A percentile compares a stretch with the other conserved stretches of the same genome.
phyloP scores from a whole-genome alignment of 2,113 vertebrate species.

The Murina feae region DNA sequence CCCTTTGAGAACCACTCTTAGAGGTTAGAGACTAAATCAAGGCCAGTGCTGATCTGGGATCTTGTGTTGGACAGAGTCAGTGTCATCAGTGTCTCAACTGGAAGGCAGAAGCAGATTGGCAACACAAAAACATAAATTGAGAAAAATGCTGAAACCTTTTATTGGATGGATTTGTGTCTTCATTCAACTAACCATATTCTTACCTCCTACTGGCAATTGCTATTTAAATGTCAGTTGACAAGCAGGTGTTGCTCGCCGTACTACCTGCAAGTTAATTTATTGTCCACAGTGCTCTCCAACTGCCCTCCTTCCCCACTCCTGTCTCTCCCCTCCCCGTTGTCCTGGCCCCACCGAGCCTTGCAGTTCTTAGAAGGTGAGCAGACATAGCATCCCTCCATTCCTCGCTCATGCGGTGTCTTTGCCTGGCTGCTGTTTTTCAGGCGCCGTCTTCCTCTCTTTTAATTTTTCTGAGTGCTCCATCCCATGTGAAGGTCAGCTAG shows the following conservation, averaged over 20 bases:
- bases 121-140: not conserved
- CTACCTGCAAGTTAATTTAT: conserved; percentile 63
- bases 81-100: not conserved
- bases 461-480: not conserved
- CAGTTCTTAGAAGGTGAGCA: not conserved
- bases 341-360: not conserved
- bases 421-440: not conserved
- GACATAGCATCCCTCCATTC: not conserved
- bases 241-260: conserved; percentile 66
- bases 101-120: not conserved
- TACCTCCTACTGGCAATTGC: conserved; percentile 72
- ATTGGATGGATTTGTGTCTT: conserved; percentile 59
- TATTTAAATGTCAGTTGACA: conserved; percentile 81
- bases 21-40: not conserved
- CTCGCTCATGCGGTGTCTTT: not conserved
- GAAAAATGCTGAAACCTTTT: conserved; percentile 23
- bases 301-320: not conserved
- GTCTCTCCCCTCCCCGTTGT: not conserved
- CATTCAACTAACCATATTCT: conserved; percentile 75
- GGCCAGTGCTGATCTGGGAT: not conserved
- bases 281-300: not conserved
- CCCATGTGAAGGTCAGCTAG: not conserved
- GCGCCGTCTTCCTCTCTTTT: not conserved
- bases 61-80: not conserved
- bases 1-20: not conserved